A percentile compares a stretch with the other conserved stretches of the same genome.
Evolutionary conservation across 2,888 invertebrate genomes (phyloP).

Genomic region (Polyommatus iphigenia): DNA sequence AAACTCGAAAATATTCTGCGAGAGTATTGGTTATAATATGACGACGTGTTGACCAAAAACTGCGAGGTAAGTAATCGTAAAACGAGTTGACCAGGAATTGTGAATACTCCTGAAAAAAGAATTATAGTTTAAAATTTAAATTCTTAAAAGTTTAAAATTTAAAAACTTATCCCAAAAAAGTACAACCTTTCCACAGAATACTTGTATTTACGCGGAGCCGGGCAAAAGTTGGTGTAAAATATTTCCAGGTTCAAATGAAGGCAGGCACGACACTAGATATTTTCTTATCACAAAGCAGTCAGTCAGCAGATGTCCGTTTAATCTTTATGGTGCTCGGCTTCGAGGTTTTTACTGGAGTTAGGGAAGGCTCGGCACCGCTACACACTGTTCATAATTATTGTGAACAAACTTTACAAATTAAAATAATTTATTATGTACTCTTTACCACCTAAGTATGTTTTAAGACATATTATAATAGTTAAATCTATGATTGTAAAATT

Average conservation of each 20-base stretch:
- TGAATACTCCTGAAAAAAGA: too few relatives aligned
- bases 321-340: constrained; percentile 53
- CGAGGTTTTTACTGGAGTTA: constrained; percentile 41
- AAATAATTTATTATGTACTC: not conserved
- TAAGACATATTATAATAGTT: too few relatives aligned
- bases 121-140: too few relatives aligned
- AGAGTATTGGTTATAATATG: too few relatives aligned
- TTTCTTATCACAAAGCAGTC: constrained; percentile 34
- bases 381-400: constrained; percentile 36
- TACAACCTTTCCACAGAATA: not conserved
- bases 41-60: too few relatives aligned
- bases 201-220: not conserved
- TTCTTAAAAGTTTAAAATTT: too few relatives aligned
- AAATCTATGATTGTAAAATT: too few relatives aligned
- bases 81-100: too few relatives aligned
- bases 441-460: not conserved
- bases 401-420: not conserved
- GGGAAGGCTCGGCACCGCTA: constrained; percentile 46
- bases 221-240: not conserved
- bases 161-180: not conserved
- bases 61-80: too few relatives aligned
- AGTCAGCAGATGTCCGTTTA: constrained; percentile 55
- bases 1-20: too few relatives aligned
- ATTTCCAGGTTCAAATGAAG: constrained; percentile 32
- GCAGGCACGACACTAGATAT: not conserved